Base-by-base conservation (phyloP, 2,888 invertebrate genomes). In the Eledona agricola region DNA sequence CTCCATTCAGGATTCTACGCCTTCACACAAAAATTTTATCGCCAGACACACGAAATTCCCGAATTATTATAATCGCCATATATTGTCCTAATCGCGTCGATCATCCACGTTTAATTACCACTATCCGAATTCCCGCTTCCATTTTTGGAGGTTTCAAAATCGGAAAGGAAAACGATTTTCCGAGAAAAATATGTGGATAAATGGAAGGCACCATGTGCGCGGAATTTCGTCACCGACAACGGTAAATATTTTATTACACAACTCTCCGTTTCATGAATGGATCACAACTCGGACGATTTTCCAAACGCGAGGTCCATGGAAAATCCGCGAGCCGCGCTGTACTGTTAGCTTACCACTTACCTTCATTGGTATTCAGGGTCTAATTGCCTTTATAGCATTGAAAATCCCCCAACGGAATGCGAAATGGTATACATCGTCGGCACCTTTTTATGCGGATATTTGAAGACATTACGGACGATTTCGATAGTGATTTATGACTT, bases 351-450 rank as follows among this genome's bases (percentile, higher is more conserved):
- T 60, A 60, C 64, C 63, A 63, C 62, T 65, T 66, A 63, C 63
- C 65, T 65, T 69, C 67, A 67, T 70, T 69, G 67, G 70, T 67
- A 70, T 69, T 70, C 67, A 64, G 58, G 60, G 60, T 60, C 62
- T 66, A 64, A 68, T 67, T 68, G 65, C 57, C 62, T 65, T 62
- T 57, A 60, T 60, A 67, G 60, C 60, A 59, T 49, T 49, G 46
- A 56, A 50, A 50, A 56, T 57, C 58, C 58, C 57, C 53, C 63
- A 60, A 65, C 61, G 61, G 61, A 63, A 67, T 66, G 66, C 65
- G 61, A 67, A 67, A 66, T 61, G 59, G 50, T 52, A 56, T 49
- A 58, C 52, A 59, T 64, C 57, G 67, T 66, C 68, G 69, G 69
- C 64, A 49, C 57, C 62, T 69, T n/a, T n/a, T 67, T 69, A 62